Evolutionary conservation across 2,113 vertebrate genomes (phyloP).

Genomic region (Dromas ardeola): DNA sequence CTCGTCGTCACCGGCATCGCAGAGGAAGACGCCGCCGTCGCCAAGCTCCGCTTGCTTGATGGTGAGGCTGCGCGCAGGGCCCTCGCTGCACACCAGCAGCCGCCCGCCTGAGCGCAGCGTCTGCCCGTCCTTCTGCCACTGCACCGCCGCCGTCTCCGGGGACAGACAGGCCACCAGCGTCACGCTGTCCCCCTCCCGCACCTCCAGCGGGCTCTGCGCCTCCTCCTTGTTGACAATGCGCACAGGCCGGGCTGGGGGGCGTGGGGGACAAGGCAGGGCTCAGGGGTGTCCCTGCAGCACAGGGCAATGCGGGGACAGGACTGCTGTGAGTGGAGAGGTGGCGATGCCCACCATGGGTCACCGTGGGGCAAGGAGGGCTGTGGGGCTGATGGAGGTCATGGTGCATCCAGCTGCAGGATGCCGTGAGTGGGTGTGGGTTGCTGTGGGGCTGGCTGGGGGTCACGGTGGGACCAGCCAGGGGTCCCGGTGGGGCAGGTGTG

Average conservation of each 20-base stretch:
- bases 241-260: not conserved
- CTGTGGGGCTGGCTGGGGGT: too few species aligned
- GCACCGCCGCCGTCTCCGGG: slow-evolving; percentile 65
- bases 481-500: not conserved
- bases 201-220: slow-evolving; percentile 48
- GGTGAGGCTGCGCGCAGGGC: slow-evolving; percentile 77
- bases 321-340: fast-evolving
- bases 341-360: not conserved
- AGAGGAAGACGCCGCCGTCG: slow-evolving; percentile 82
- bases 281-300: not conserved
- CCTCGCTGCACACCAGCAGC: slow-evolving; percentile 81
- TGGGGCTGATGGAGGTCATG: not conserved
- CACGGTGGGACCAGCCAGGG: fast-evolving
- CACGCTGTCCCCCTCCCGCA: slow-evolving; percentile 81
- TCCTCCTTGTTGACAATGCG: slow-evolving; percentile 76
- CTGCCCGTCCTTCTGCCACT: slow-evolving; percentile 81
- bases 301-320: not conserved
- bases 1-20: slow-evolving; percentile 79
- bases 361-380: not conserved
- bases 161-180: slow-evolving; percentile 79
- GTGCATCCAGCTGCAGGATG: not conserved
- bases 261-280: not conserved
- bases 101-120: slow-evolving; percentile 70
- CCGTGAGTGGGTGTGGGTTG: not conserved
- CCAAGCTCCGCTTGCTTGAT: slow-evolving; percentile 80